Percentiles rank a stretch among this genome's conserved stretches.
phyloP scores from a whole-genome alignment of 1,140 invertebrate genomes.

The Aphaenogaster ashmeadi region DNA sequence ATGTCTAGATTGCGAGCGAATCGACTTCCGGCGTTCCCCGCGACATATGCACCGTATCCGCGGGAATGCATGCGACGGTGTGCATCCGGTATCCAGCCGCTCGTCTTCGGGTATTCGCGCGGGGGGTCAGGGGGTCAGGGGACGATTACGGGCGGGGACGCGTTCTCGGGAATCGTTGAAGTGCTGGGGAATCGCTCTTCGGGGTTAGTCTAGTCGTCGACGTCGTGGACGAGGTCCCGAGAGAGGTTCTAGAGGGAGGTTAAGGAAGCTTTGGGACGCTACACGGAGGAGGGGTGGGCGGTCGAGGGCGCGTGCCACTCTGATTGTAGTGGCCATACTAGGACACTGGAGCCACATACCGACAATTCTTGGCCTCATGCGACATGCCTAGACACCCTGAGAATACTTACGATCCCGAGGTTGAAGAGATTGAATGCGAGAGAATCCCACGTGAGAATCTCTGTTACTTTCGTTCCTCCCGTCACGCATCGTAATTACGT shows the following conservation, averaged over 20 bases:
- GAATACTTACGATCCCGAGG: conserved; percentile 78
- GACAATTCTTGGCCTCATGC: conserved; percentile 80
- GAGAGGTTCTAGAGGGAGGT: conserved; percentile 57
- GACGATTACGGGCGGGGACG: not conserved
- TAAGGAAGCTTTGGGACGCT: conserved; percentile 44
- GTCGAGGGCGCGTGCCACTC: conserved; percentile 80
- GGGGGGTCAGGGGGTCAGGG: no score
- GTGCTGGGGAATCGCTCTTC: conserved; percentile 65
- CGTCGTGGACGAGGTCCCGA: conserved; percentile 64
- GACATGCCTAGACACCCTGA: conserved; percentile 76
- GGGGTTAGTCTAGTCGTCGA: conserved; percentile 70
- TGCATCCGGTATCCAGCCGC: conserved; percentile 57
- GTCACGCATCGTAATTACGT: not conserved
- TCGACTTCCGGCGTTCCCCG: conserved; percentile 22
- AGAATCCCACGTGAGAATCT: conserved; percentile 2
- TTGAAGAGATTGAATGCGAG: conserved; percentile 5
- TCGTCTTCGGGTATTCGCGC: conserved; percentile 42
- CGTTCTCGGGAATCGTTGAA: conserved; percentile 67
- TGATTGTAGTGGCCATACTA: conserved; percentile 81
- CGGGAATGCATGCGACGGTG: conserved; percentile 58
- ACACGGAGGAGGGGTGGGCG: conserved; percentile 46
- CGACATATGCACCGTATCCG: conserved; percentile 34
- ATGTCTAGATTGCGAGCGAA: conserved; percentile 25
- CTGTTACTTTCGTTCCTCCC: conserved; percentile 6
- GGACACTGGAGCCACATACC: conserved; percentile 81